Conservation (phyloP, 2,797 vertebrate species). For the Galaxias olidus region DNA sequence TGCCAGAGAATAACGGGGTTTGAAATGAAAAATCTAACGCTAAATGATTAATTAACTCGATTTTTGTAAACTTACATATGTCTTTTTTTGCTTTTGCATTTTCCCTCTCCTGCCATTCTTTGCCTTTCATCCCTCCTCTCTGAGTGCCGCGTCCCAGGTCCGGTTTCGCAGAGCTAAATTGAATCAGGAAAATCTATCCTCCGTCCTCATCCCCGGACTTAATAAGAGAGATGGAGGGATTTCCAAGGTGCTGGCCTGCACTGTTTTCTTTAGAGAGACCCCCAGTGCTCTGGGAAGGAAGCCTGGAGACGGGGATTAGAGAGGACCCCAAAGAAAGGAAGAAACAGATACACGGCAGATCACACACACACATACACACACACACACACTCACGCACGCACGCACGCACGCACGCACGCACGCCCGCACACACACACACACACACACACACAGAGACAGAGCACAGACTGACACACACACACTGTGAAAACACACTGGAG, state of each 20-base stretch:
- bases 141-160: conserved; percentile 44
- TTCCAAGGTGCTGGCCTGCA: conserved; percentile 66
- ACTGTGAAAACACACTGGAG: conserved; percentile 43
- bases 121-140: conserved; percentile 11
- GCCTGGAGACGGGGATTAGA: conserved; percentile 71
- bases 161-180: conserved; percentile 74
- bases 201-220: conserved; percentile 62
- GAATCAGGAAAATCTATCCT: conserved; percentile 76
- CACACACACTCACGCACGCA: conserved; percentile 22
- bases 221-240: conserved; percentile 68
- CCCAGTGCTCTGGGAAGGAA: conserved; percentile 72
- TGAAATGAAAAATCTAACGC: too few species aligned
- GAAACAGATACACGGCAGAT: conserved; percentile 62
- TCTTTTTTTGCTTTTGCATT: too few species aligned
- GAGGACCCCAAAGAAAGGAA: conserved; percentile 71
- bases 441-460: conserved; percentile 7
- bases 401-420: conserved; percentile 10
- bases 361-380: conserved; percentile 12
- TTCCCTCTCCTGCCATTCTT: conserved; percentile 4
- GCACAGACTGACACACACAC: conserved; percentile 6
- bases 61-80: too few species aligned
- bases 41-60: too few species aligned
- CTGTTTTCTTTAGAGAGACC: conserved; percentile 77
- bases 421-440: conserved; percentile 25
- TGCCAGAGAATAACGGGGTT: too few species aligned